Evolutionary conservation across 2,113 vertebrate genomes (phyloP).

Genomic region (Sorex fumeus): DNA sequence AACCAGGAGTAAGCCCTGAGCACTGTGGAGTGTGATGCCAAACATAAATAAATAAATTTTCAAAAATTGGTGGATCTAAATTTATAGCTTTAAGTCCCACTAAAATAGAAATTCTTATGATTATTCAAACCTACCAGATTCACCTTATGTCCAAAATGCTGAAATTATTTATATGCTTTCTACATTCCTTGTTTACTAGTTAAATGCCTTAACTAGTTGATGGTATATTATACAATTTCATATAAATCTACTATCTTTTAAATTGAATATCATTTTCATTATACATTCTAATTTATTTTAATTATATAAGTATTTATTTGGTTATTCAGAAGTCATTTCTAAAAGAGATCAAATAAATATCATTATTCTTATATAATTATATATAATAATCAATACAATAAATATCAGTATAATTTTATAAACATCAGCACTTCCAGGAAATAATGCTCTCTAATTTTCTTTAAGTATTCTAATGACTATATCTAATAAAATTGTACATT

Average conservation of each 20-base stretch:
- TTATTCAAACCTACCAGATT: not conserved
- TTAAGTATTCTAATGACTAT: conserved; percentile 16
- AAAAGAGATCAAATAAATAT: conserved; percentile 12
- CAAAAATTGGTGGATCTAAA: not conserved
- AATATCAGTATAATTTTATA: conserved; percentile 59
- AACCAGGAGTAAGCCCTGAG: too few species aligned
- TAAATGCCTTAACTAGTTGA: not conserved
- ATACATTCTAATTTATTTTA: conserved; percentile 55
- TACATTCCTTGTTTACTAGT: not conserved
- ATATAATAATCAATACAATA: not conserved
- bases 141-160: not conserved
- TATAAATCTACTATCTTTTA: conserved; percentile 16
- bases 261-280: conserved; percentile 21
- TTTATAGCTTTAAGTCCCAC: not conserved
- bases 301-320: conserved; percentile 50
- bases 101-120: conserved; percentile 44
- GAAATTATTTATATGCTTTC: not conserved
- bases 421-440: conserved; percentile 60
- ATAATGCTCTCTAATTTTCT: conserved; percentile 36
- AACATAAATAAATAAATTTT: not conserved
- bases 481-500: conserved; percentile 30
- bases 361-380: too few species aligned
- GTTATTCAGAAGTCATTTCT: conserved; percentile 65
- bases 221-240: conserved; percentile 48
- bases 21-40: too few species aligned